Percentiles rank a stretch among this genome's conserved stretches.
These are phyloP conservation scores for Pollachius pollachius DNA, from an alignment of 2,113 vertebrate species.

Conservation along the genomic window DNA sequence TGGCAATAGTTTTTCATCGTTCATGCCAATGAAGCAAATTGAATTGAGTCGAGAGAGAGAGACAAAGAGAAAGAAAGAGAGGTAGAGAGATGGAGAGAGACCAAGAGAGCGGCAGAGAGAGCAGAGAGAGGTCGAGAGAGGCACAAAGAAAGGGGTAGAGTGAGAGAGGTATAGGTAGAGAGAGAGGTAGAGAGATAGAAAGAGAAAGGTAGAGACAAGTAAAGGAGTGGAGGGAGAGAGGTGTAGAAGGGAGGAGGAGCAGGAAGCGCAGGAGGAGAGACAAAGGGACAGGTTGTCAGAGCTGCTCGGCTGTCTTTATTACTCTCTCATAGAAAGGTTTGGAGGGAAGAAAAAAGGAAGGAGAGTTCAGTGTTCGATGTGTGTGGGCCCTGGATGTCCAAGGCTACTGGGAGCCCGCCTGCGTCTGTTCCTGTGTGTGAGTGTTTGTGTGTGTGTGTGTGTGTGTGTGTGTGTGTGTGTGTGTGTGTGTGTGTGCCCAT, in stretches of 20 bases:
- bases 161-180: too few relatives aligned
- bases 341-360: constrained; percentile 53
- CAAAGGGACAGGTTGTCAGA: constrained; percentile 43
- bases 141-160: too few relatives aligned
- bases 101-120: too few relatives aligned
- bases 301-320: constrained; percentile 60
- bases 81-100: too few relatives aligned
- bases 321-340: constrained; percentile 59
- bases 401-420: constrained; percentile 49
- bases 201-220: too few relatives aligned
- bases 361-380: constrained; percentile 46
- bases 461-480: constrained; percentile 4
- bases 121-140: too few relatives aligned
- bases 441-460: constrained; percentile 18
- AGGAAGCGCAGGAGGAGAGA: constrained; percentile 25
- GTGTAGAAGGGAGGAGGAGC: constrained; percentile 9
- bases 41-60: too few relatives aligned
- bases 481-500: constrained; percentile 2
- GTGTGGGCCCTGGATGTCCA: constrained; percentile 54
- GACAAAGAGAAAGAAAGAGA: too few relatives aligned
- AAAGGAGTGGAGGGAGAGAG: constrained; percentile 18
- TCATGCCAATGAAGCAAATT: too few relatives aligned
- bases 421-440: neutral
- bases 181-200: too few relatives aligned
- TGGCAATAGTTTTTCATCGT: too few relatives aligned